Evolutionary conservation across 1,140 invertebrate genomes (phyloP), one percentile per base, ranked within the genome.

Genomic region (Drosophila aff.): DNA sequence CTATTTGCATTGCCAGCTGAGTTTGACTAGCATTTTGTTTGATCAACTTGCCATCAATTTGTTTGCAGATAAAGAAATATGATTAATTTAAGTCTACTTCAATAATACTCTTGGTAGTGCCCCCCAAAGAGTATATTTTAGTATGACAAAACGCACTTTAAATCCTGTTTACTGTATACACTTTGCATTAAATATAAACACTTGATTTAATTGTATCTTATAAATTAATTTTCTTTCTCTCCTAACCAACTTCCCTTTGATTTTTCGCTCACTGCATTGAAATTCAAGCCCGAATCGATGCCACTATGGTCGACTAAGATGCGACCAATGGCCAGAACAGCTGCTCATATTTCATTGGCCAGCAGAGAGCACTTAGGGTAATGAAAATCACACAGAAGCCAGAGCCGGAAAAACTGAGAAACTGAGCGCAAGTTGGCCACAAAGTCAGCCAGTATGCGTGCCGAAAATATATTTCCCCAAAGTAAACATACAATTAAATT

Each of bases 371-470:
- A 73, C 69, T 73, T 49, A 41, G 53, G 46, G 44, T 73, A 73
- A 73, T 73, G 69, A 73, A 73, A 73, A 60, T 73, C 55, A 73
- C 67, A 73, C 38, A 71, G 52, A 50, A 41, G 38, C 18, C 33
- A 40, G 18, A 23, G 53, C 53, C 21, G 13, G 28, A 50, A 59
- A 71, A 72, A 55, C 23, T 43, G n/a, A 46, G 44, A 18, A 46
- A 52, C 66, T 40, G 23, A 38, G 33, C n/a, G 43, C 16, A 44
- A 61, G 40, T 49, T 69, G 46, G 46, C 31, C 49, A 55, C 33
- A 36, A 33, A 21, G 28, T 4, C 18, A 53, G n/a, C 0, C 18
- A 23, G 50, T 64, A 69, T 66, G 67, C 52, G 66, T 59, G 11
- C 26, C 67, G 18, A 50, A 72, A 47, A 49, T 69, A 71, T 38